Evolutionary conservation across 1,140 invertebrate species (phyloP), one percentile per base, ranked within the genome.

Genomic region (Drosophila guanche): DNA sequence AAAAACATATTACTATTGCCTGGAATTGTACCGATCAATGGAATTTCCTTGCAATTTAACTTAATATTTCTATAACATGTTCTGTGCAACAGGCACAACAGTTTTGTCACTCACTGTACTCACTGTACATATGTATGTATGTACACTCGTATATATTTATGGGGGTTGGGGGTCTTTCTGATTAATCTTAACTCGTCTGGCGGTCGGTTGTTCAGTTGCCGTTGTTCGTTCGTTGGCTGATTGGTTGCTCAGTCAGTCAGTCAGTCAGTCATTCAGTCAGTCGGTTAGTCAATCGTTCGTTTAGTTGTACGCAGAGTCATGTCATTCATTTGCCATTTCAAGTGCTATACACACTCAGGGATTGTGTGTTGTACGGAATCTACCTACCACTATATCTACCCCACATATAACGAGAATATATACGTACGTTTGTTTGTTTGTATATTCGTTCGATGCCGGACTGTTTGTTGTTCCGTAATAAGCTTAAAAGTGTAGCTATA

Each of bases 291-390:
- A 57, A 27, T 60, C 14, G 59, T 57, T 56, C 58, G 60, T 54
- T 58, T 41, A 62, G 72, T 86, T 57, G 77, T 81, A 77, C 73
- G 73, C 78, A 86, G 10, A 37, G 66, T 73, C 51, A 54, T 79
- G 83, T 86, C 84, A 86, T 86, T 88, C 83, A 86, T 86, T 86
- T 86, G 84, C 83, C 73, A 83, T 86, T 86, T 79, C 83, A 83
- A 88, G 83, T 88, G 81, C 77, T 88, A 52, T 81, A 80, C 73
- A 74, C 73, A 85, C 77, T 73, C 67, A 73, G 73, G 62, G 68
- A 47, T 54, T 55, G 14, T 66, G 58, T 54, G 55, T 56, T 56
- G 55, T 71, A 76, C 47, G 51, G 42, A 45, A 40, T 22, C 22
- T 55, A 33, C 25, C 37, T 20, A 63, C 42, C 42, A 14, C 22